Evolutionary conservation across 2,113 vertebrate species (phyloP), one percentile per base, ranked within the genome.

Genomic region (Pteronura brasiliensis): DNA sequence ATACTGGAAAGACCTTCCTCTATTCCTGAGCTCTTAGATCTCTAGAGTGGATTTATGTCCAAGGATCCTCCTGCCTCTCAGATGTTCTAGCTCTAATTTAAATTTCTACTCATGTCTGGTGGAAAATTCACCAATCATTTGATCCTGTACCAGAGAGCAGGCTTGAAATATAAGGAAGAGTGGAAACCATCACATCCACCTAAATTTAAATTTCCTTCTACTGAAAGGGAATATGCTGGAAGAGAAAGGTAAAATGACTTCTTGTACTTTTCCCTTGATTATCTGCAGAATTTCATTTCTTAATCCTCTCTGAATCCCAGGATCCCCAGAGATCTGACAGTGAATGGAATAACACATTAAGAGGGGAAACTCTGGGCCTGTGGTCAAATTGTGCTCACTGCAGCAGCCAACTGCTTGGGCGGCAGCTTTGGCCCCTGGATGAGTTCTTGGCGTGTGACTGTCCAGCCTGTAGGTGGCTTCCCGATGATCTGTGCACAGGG

Each of bases 51-150:
- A 74, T 61, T 84, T 93, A 92, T 81, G 87, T 93, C 88, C 83
- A 92, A 84, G 31, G 69, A 67, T 76, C 49, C 4, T 90, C 55
- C n/a, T 79, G 69, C 61, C 55, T 95, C 42, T 97, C 42, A 85
- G 52, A 83, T 74, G 17, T 34, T 79, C 31, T 65, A 92, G 36
- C 49, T 89, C 15, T 79, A 74, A 97, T 80, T 82, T 67, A 83
- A 96, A 85, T 90, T 80, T 84, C 85, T 96, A 88, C 55, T 95
- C 49, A 71, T 49, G 55, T 39, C 61, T 88, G 21, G 13, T 81
- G 76, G 27, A 47, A 94, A 90, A 88, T 57, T 91, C 12, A 84
- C 27, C 76, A 61, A 77, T 88, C 34, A 74, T 88, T 71, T 76
- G 36, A 55, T 71, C 71, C 59, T 81, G 6, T 0, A 80, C 18